Conservation (phyloP, 2,888 invertebrate genomes). For the Ctena decussata region DNA sequence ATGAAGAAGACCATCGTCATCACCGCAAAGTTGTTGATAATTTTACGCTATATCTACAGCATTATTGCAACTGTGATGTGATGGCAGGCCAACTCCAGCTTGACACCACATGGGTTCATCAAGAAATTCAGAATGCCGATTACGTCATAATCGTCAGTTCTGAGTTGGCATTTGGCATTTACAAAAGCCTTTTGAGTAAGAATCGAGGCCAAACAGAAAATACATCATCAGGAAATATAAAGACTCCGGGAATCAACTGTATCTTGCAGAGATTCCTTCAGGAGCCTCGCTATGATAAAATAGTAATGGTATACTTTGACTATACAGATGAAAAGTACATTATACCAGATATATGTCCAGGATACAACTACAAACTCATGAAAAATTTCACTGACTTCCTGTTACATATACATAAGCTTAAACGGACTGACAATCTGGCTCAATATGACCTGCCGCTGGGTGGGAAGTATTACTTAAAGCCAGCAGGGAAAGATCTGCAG, state of each 20-base stretch:
- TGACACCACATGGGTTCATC: constrained; percentile 59
- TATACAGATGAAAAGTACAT: constrained; percentile 55
- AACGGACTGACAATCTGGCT: constrained; percentile 50
- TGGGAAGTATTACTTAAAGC: constrained; percentile 39
- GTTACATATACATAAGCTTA: constrained; percentile 59
- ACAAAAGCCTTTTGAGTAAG: not conserved
- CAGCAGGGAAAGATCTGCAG: constrained; percentile 45
- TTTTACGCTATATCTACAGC: constrained; percentile 54
- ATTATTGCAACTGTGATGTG: constrained; percentile 56
- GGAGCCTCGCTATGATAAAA: constrained; percentile 58
- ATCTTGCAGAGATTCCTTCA: constrained; percentile 53
- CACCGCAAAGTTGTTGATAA: constrained; percentile 49
- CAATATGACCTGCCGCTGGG: constrained; percentile 56
- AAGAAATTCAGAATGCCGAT: constrained; percentile 57
- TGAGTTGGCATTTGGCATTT: constrained; percentile 42
- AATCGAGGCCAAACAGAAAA: not conserved
- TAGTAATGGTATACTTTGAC: constrained; percentile 62
- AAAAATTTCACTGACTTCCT: constrained; percentile 66
- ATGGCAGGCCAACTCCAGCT: constrained; percentile 51
- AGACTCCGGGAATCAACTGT: constrained; percentile 48
- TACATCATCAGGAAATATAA: not conserved
- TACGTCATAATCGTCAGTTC: constrained; percentile 60
- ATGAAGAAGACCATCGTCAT: constrained; percentile 57
- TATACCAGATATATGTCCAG: constrained; percentile 57
- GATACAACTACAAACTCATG: constrained; percentile 60